Evolutionary conservation across 2,797 vertebrate genomes (phyloP), one percentile per base, ranked within the genome.

Genomic region (Rhinogobio ventralis): DNA sequence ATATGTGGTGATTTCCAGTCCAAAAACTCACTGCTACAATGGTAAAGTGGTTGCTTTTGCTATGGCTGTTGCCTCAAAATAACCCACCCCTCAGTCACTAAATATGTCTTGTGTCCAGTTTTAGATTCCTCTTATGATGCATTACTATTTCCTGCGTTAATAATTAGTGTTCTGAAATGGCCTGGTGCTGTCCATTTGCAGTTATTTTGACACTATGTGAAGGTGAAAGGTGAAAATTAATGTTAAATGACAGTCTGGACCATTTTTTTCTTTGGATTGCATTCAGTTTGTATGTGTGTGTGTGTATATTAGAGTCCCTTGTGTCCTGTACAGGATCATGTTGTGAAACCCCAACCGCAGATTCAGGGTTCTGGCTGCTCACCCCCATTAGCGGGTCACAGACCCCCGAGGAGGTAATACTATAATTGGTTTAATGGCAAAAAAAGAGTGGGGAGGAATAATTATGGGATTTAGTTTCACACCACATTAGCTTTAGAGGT

Each of bases 401-500:
- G 90, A 77, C 76, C 89, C 69, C 86, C 87, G 79, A 90, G 89
- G 89, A 88, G 57, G 69, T 88, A 87, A 91, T 89, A 69, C 89
- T 68, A 86, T 94, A 91, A 94, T 94, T 93, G 90, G 92, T 92
- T 90, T 89, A 91, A 93, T 94, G 88, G 86, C 79, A 74, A 85
- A 87, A 90, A 90, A 6, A 28, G 42, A 87, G 84, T 88, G 84
- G 85, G 57, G 25, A n/a, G 89, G 90, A 94, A 94, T 93, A 93
- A 95, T 95, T 92, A 90, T 91, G 88, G 92, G 93, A 93, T 95
- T 93, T 94, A 89, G 92, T 94, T 93, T 93, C 92, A 92, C 90
- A 66, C 90, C 90, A 93, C 92, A 93, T 91, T 91, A 94, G 91
- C 92, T 86, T 82, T 87, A 89, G 88, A 89, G 85, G 86, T 88